phyloP scores from a whole-genome alignment of 2,113 vertebrate species.

The Rhipidura dahli region DNA sequence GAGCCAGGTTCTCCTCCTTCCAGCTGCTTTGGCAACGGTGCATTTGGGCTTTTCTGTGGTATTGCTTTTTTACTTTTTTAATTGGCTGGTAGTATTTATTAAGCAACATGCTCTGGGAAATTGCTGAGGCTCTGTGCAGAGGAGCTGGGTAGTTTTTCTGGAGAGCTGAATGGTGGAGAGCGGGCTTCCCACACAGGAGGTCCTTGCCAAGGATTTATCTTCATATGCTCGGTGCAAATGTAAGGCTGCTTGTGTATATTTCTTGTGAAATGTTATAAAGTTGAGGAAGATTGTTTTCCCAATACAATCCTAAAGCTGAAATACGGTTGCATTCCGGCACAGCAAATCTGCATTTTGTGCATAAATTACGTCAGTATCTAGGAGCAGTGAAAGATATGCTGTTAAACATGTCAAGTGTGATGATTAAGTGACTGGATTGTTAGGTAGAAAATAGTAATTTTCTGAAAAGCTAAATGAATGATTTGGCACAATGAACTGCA shows the following conservation, averaged over 20 bases:
- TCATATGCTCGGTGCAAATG: neutral
- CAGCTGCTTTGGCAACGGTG: neutral
- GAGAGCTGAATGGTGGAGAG: neutral
- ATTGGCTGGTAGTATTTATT: neutral
- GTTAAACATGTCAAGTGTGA: conserved; percentile 46
- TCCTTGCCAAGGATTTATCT: neutral
- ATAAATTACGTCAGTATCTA: conserved; percentile 31
- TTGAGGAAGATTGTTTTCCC: conserved; percentile 4
- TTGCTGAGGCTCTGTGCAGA: neutral
- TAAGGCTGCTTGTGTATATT: neutral
- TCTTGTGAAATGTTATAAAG: neutral
- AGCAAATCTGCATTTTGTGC: conserved; percentile 31
- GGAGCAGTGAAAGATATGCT: neutral
- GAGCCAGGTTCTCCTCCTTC: neutral
- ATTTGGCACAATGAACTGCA: conserved; percentile 38
- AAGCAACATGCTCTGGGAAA: neutral
- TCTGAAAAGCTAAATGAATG: conserved; percentile 23
- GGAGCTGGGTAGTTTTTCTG: neutral
- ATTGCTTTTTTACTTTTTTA: neutral
- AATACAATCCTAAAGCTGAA: neutral
- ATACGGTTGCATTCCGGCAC: neutral
- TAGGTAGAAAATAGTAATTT: conserved; percentile 49
- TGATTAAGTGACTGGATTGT: conserved; percentile 49
- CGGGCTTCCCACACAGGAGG: neutral
- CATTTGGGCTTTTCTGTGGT: neutral